Evolutionary conservation across 37 sponge, comb jelly and placozoan species (phyloP).

Genomic region (Chondrilla cf. caribensis): DNA sequence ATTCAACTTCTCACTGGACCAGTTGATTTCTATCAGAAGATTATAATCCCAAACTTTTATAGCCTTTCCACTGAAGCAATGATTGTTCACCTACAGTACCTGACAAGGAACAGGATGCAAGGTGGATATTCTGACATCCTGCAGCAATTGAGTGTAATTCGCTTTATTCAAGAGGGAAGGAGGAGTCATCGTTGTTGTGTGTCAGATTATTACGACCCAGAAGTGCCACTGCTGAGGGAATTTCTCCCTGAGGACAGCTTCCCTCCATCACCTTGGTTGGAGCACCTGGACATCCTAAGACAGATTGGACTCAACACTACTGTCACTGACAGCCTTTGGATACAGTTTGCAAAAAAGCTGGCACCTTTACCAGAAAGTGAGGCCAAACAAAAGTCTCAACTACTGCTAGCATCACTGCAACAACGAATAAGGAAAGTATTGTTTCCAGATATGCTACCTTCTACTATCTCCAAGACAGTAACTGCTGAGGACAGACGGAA

Average conservation of each 20-base stretch:
- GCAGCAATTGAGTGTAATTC: neutral
- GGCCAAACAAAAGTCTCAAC: neutral
- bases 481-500: neutral
- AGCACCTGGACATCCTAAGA: neutral
- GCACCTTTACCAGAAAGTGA: neutral
- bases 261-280: slow-evolving; percentile 24
- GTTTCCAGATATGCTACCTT: neutral
- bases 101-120: neutral
- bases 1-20: neutral
- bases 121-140: neutral
- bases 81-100: neutral
- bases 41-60: slow-evolving; percentile 3
- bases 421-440: neutral
- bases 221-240: slow-evolving; percentile 3
- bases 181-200: neutral
- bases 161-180: slow-evolving; percentile 19
- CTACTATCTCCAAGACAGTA: neutral
- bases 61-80: neutral
- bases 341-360: neutral
- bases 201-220: slow-evolving; percentile 45
- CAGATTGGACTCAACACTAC: neutral
- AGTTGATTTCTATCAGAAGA: neutral
- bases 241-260: slow-evolving; percentile 10
- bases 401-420: neutral
- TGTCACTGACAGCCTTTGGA: neutral